Evolutionary conservation across 2,888 invertebrate genomes (phyloP), one percentile per base, ranked within the genome.

Genomic region (Dryobotodes eremita): DNA sequence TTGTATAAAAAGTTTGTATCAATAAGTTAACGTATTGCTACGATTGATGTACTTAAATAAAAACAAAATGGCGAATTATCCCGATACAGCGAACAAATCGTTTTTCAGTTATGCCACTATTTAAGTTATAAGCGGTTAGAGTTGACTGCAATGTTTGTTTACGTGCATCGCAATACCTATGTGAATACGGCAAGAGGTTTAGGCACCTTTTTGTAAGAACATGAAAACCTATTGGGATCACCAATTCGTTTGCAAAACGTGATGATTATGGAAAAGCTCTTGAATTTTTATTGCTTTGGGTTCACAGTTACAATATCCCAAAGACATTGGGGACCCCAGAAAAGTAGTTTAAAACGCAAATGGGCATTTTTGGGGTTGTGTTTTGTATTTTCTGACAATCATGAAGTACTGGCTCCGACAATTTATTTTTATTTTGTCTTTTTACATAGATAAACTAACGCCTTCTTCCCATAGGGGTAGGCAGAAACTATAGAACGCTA

Each of bases 81-180:
- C 87, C 86, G 86, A 88, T 83, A 86, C 80, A 79, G 68, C 80
- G 82, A 89, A 92, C 91, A 92, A 92, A 92, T 92, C 88, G 91
- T 86, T 92, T 90, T 90, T 86, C 89, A 89, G 90, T 89, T 89
- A 86, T 75, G 66, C 6, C 55, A 20, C 26, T 48, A 31, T 71
- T 61, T 65, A 79, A 89, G 86, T 78, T 31, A 84, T 31, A 81
- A 81, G 84, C 79, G 53, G 46, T 20, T 17, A 11, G 76, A 50
- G 71, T 36, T 31, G 0, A 2, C 20, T 46, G 0, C 11, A 50
- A 26, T 65, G 2, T 48, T 62, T 31, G 15, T 26, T 20, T 48
- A 48, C 0, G 13, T 20, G 13, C 2, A 68, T 68, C 20, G 26
- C 11, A 31, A 36, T n/a, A n/a, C n/a, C n/a, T 72, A 13, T 46